Base-by-base conservation (phyloP, 2,113 vertebrate species). In the Mohoua ochrocephala region DNA sequence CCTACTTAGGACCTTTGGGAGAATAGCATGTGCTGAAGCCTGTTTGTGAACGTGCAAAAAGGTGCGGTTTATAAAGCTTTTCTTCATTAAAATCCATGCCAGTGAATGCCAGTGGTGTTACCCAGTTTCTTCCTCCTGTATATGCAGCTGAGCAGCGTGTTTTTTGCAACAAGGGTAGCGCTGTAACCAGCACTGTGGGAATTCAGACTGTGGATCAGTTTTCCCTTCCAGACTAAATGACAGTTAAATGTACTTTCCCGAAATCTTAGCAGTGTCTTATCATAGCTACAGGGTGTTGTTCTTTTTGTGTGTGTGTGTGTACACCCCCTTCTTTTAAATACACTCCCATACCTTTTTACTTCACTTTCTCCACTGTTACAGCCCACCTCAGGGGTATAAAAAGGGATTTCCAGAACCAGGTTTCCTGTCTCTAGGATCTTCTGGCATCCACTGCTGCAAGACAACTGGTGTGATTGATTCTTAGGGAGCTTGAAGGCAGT, bases 211-310 rank as follows among this genome's bases (percentile, higher is more conserved):
- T 89, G 57, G 57, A 88, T 91, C 39, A 54, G 84, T 69, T 96
- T 84, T 94, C 45, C 26, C 28, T 85, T 96, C 54, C 84, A 94
- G 89, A 69, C 71, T 93, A 88, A 96, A 93, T 90, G 84, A 94
- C 75, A 88, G 67, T 74, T 84, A 96, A 91, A 80, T 91, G 53
- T 76, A 85, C 24, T 91, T 93, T 30, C 61, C 82, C 79, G 60
- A 85, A 91, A 87, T 93, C 54, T 87, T 91, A 84, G 53, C 7
- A 1, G 44, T 45, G 31, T 65, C 77, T 91, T 94, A 91, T 53
- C 89, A 73, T 52, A 90, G 50, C 89, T 90, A n/a, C 52, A 42
- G 70, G 83, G 27, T 77, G 63, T 61, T 83, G 35, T 42, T 86
- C 10, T 37, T 60, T 59, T 17, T 49, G 9, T 61, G 26, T 35